Conservation (phyloP, 2,888 invertebrate genomes). For the Macrophya annulata region DNA sequence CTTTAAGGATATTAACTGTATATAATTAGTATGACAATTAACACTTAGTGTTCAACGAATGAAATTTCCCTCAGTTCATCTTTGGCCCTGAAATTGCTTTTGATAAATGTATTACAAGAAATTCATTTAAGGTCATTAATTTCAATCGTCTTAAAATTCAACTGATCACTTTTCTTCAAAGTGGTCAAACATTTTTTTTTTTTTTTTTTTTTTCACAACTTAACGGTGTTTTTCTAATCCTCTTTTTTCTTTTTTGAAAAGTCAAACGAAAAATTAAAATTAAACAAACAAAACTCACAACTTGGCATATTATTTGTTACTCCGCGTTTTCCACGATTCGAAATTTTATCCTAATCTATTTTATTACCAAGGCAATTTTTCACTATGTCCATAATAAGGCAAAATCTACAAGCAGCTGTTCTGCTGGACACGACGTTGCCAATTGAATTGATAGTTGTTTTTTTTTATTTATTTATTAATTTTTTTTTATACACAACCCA, state of each 20-base stretch:
- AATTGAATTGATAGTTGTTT: slow-evolving; percentile 10
- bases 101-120: slow-evolving; percentile 35
- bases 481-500: not conserved
- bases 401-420: slow-evolving; percentile 17
- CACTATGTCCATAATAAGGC: slow-evolving; percentile 6
- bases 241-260: not conserved
- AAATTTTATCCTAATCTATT: slow-evolving; percentile 36
- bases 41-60: not conserved
- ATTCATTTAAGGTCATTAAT: not conserved
- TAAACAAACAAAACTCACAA: not conserved
- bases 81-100: not conserved
- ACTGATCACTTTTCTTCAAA: not conserved
- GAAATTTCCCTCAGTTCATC: slow-evolving; percentile 7
- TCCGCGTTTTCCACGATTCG: not conserved
- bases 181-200: slow-evolving; percentile 4
- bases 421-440: slow-evolving; percentile 2
- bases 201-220: slow-evolving; percentile 16
- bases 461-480: too few species aligned
- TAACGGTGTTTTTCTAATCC: too few species aligned
- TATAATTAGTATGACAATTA: slow-evolving; percentile 39
- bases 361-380: slow-evolving; percentile 31
- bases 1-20: not conserved
- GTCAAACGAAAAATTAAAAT: not conserved
- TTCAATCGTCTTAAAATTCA: slow-evolving; percentile 26
- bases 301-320: slow-evolving; percentile 29